phyloP scores from a whole-genome alignment of 2,797 vertebrate genomes.

The Oreortyx pictus region DNA sequence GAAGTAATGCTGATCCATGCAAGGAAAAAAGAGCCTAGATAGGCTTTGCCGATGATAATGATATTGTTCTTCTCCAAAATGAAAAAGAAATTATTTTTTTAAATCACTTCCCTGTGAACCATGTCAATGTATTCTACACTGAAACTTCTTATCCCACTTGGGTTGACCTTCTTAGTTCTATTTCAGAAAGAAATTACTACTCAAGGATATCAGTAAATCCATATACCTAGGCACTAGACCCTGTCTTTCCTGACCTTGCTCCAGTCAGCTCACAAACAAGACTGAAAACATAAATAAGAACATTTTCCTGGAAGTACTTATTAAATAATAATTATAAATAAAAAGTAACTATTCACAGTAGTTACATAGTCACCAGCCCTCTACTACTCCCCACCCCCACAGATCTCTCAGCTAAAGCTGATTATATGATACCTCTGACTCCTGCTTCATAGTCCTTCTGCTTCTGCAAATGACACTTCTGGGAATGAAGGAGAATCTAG shows the following conservation, averaged over 20 bases:
- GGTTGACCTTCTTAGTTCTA: not conserved
- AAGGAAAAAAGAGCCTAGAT: not conserved
- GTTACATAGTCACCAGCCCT: not conserved
- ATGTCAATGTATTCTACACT: not conserved
- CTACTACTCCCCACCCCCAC: not conserved
- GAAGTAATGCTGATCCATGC: not conserved
- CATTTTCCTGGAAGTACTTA: not conserved
- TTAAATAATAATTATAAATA: not conserved
- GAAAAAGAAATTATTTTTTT: not conserved
- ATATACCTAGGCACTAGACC: not conserved
- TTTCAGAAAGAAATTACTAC: not conserved
- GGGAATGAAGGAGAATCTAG: not conserved
- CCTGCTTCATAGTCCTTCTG: not conserved
- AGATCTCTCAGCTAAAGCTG: not conserved
- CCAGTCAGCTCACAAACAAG: not conserved
- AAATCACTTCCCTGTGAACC: not conserved
- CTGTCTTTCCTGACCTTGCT: not conserved
- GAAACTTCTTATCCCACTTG: not conserved
- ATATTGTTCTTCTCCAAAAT: not conserved
- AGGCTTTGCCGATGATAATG: not conserved
- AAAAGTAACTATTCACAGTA: not conserved
- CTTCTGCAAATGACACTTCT: not conserved
- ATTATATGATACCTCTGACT: not conserved
- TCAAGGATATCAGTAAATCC: not conserved
- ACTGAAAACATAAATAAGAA: not conserved